Percentiles rank a stretch among this genome's conserved stretches.
Evolutionary conservation across 1,140 invertebrate genomes (phyloP).

Genomic region (Anthonomus grandis): DNA sequence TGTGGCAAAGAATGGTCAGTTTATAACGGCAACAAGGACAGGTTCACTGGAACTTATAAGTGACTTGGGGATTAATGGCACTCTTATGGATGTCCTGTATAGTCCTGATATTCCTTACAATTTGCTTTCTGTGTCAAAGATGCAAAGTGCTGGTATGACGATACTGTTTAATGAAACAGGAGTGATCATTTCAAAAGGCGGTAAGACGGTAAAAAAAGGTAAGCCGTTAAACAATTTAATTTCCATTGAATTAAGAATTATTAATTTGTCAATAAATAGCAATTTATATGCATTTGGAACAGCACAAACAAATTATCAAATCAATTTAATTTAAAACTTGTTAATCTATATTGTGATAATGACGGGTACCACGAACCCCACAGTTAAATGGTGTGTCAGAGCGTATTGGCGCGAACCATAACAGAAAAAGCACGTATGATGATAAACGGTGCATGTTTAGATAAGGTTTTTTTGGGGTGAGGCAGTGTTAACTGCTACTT

Average conservation of each 20-base stretch:
- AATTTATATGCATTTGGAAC: no score
- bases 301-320: no score
- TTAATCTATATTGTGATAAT: no score
- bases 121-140: neutral
- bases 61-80: neutral
- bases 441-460: slow-evolving; percentile 40
- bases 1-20: neutral
- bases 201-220: slow-evolving; percentile 34
- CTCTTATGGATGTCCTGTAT: neutral
- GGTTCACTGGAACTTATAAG: neutral
- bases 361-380: no score
- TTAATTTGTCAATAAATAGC: no score
- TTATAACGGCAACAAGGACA: neutral
- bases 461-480: slow-evolving; percentile 46
- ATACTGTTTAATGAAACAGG: neutral
- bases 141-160: no score
- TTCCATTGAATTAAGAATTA: no score
- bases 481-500: slow-evolving; percentile 44
- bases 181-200: slow-evolving; percentile 30
- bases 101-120: neutral
- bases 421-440: slow-evolving; percentile 49
- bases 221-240: slow-evolving; percentile 38
- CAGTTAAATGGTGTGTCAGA: no score
- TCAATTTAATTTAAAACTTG: no score
- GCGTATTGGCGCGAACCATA: no score